phyloP scores from a whole-genome alignment of 64 coral and sea anemone genomes.

The Actinia tenebrosa region DNA sequence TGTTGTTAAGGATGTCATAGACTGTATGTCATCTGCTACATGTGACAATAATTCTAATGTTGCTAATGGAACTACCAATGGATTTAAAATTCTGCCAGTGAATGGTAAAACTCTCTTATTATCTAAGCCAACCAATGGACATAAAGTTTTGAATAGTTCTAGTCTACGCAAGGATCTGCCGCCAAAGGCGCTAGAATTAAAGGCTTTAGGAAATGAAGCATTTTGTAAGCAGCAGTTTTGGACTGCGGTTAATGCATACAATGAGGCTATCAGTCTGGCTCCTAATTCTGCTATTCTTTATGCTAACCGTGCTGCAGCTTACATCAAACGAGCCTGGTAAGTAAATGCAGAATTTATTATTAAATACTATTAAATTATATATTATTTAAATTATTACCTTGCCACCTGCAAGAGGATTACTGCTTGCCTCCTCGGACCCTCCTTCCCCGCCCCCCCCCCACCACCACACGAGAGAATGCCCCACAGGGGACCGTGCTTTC shows the following conservation, averaged over 20 bases:
- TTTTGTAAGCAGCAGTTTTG: constrained; percentile 94
- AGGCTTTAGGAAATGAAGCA: constrained; percentile 80
- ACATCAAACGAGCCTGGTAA: constrained; percentile 92
- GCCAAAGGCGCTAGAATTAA: constrained; percentile 69
- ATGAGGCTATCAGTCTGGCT: constrained; percentile 81
- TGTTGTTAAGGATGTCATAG: constrained; percentile 55
- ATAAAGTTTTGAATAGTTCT: not conserved
- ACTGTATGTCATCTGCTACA: constrained; percentile 31
- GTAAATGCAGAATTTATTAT: not conserved
- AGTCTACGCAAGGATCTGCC: constrained; percentile 40
- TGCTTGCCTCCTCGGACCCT: too few species aligned
- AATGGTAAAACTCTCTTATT: constrained; percentile 58
- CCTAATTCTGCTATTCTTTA: constrained; percentile 84
- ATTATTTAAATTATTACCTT: too few species aligned
- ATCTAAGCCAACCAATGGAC: constrained; percentile 2
- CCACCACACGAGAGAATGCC: too few species aligned
- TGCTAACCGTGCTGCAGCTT: constrained; percentile 94
- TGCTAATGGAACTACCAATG: constrained; percentile 58
- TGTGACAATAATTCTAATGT: constrained; percentile 1
- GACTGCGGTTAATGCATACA: constrained; percentile 92
- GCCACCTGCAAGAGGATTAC: too few species aligned
- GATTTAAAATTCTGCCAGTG: constrained; percentile 57
- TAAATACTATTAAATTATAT: too few species aligned
- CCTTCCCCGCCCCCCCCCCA: too few species aligned
- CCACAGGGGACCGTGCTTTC: too few species aligned